Evolutionary conservation across 2,113 vertebrate species (phyloP), one percentile per base, ranked within the genome.

Genomic region (Perca schrenkii): DNA sequence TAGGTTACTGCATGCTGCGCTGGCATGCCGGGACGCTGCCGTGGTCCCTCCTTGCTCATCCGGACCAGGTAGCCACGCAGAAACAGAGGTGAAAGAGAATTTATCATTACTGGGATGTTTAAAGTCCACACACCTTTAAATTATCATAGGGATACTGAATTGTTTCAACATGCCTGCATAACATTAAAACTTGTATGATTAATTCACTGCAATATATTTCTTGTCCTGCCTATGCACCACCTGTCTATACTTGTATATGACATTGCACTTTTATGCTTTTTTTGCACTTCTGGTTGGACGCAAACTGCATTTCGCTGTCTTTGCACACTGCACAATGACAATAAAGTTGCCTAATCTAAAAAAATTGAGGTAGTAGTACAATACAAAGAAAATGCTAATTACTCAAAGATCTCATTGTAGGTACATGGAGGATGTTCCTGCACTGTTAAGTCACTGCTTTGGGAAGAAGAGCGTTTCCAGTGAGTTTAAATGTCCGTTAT

Each of bases 1-100:
- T 99, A 88, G 97, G 97, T 80, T 99, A 98, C 90, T 99, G 98
- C 84, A 92, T 99, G 91, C 90, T 99, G 77, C 96, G 93, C 60
- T 99, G 97, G 97, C 93, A 96, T 68, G 96, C 89, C 0, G 97
- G 97, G 8, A 74, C 65, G 15, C 95, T 99, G 86, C 98, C 98
- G 0, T 99, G 98, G 98, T 95, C 94, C 21, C 63, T 73, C 0
- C 75, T 93, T 36, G 83, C 94, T 43, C 82, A 95, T 19, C 92
- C 94, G 0, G 84, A 94, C 56, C 85, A 86, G 31, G 93, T 98
- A 66, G 83, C 95, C 84, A 65, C 92, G 1, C 88, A 95, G 90
- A 99, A 99, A 82, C 94, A 96, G 82, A 97, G 94, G 97, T 97
- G 80, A 94, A 88, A 60, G 13, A n/a, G 6, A 15, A 8, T 31